Evolutionary conservation across 2,888 invertebrate species (phyloP).

Genomic region (Craniophora ligustri): DNA sequence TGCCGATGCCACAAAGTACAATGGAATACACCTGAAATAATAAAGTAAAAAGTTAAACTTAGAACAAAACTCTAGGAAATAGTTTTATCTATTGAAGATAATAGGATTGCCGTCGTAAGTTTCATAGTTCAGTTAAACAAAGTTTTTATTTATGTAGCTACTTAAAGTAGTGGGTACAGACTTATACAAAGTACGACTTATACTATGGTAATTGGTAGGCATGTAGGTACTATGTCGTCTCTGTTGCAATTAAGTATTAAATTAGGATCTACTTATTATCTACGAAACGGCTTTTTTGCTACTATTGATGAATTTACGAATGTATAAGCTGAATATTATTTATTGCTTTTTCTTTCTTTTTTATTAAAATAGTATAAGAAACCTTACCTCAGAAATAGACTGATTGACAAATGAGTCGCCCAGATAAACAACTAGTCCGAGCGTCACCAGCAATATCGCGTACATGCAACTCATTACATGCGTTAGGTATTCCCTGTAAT

Average conservation of each 20-base stretch:
- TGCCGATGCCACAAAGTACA: constrained; percentile 87
- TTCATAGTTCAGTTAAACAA: neutral
- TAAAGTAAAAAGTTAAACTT: constrained; percentile 29
- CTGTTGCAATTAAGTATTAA: too few relatives aligned
- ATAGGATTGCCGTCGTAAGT: constrained; percentile 14
- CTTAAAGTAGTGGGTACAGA: constrained; percentile 6
- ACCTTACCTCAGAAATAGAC: constrained; percentile 87
- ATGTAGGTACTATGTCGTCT: too few relatives aligned
- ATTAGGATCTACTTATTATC: too few relatives aligned
- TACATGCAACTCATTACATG: constrained; percentile 91
- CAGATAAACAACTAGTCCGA: constrained; percentile 90
- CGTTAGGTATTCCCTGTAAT: constrained; percentile 89
- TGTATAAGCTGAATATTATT: too few relatives aligned
- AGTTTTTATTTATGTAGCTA: constrained; percentile 12
- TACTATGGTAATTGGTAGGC: too few relatives aligned
- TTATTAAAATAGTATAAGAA: constrained; percentile 27
- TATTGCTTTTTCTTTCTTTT: too few relatives aligned
- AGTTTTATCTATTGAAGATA: constrained; percentile 25
- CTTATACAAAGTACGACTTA: too few relatives aligned
- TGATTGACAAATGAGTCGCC: constrained; percentile 87
- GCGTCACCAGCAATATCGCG: constrained; percentile 90
- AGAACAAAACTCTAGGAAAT: constrained; percentile 15
- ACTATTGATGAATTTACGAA: too few relatives aligned
- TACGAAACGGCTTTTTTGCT: too few relatives aligned
- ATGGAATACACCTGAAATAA: constrained; percentile 90